Percentiles rank a stretch among this genome's conserved stretches.
phyloP scores from a whole-genome alignment of 2,113 vertebrate species.

The Rhagologus leucostigma region DNA sequence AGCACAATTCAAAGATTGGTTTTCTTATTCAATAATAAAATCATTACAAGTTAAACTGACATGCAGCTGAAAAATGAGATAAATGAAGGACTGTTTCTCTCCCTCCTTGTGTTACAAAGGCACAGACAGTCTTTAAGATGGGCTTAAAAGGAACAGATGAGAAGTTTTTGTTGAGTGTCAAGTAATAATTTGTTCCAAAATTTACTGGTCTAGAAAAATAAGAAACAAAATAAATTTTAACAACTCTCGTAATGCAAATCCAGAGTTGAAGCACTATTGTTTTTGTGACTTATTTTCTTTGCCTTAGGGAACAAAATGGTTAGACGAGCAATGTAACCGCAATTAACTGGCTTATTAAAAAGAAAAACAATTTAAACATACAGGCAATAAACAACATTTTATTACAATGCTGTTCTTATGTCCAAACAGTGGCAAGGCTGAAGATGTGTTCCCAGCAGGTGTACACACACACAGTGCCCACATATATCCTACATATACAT shows the following conservation, averaged over 20 bases:
- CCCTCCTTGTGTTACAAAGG: background rate
- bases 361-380: background rate
- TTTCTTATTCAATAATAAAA: background rate
- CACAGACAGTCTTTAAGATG: background rate
- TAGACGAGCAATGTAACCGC: background rate
- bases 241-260: background rate
- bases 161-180: background rate
- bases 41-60: background rate
- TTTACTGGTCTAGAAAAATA: background rate
- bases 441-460: background rate
- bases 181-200: background rate
- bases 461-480: background rate
- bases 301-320: background rate
- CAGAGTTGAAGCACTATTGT: background rate
- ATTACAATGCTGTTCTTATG: background rate
- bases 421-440: background rate
- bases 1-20: background rate
- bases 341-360: background rate
- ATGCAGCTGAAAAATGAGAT: background rate
- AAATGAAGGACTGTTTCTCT: background rate
- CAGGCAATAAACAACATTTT: background rate
- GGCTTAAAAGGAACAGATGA: background rate
- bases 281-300: background rate
- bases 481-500: background rate
- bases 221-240: background rate